Evolutionary conservation across 1,140 invertebrate genomes (phyloP), one percentile per base, ranked within the genome.

Genomic region (Tetragonula clypearis): DNA sequence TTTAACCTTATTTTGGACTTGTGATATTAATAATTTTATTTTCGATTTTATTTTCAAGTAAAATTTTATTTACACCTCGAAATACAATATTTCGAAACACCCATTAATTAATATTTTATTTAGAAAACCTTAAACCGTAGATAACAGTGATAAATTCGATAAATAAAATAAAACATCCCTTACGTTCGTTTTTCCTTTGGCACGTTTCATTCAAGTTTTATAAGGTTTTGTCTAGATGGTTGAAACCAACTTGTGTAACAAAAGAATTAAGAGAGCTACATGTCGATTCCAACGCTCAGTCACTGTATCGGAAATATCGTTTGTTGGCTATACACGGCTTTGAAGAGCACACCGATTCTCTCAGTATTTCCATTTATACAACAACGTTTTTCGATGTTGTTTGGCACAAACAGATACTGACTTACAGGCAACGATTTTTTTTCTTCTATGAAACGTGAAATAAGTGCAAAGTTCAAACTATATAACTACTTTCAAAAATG

Each of bases 261-360:
- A 78, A 78, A 78, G 75, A 49, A 78, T 58, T 78, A 58, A 78
- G 23, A 17, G 35, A 78, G 23, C 35, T 60, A 30, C 35, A 78
- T 78, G 58, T 78, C 75, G 75, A 78, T 78, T 78, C 75, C 75
- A 65, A 49, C 35, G 58, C 23, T 78, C 60, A 41, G 17, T 58
- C 56, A 65, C 4, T 53, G 75, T 78, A 78, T 62, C 75, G 58
- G 75, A 78, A 78, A 78, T 78, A 66, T 66, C 35, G 58, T 78
- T 78, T 66, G 75, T 78, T 78, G n/a, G 15, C 21, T 23, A 60
- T 49, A 30, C 30, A 65, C 41, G 23, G 69, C 69, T 72, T 72
- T 72, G 69, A 72, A 41, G 68, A 41, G 35, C 11, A 69, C 30
- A 41, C 35, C 5, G 23, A 72, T 41, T 14, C 35, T 49, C 23